phyloP scores from a whole-genome alignment of 1,140 invertebrate genomes.

The Atta colombica region DNA sequence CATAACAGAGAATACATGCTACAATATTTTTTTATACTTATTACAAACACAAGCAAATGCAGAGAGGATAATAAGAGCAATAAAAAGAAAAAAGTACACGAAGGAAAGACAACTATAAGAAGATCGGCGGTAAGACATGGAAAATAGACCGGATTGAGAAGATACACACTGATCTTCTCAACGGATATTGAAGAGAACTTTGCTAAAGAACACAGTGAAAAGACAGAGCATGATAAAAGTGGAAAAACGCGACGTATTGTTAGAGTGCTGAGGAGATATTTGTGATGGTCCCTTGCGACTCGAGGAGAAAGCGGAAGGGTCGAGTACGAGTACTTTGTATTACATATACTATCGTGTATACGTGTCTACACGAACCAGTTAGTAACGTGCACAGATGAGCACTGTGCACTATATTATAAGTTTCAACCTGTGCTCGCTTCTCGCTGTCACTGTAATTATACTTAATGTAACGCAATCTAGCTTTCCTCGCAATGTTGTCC shows the following conservation, averaged over 20 bases:
- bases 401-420: slow-evolving; percentile 72
- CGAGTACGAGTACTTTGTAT: slow-evolving; percentile 43
- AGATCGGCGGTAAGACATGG: background rate
- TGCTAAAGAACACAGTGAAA: background rate
- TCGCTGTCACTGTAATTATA: slow-evolving; percentile 78
- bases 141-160: slow-evolving; percentile 15
- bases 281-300: slow-evolving; percentile 8
- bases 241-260: slow-evolving; percentile 32
- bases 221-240: slow-evolving; percentile 9
- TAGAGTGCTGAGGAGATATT: background rate
- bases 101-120: background rate
- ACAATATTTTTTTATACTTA: slow-evolving; percentile 37
- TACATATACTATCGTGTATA: slow-evolving; percentile 18
- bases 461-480: slow-evolving; percentile 70
- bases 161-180: slow-evolving; percentile 20
- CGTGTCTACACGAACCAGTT: slow-evolving; percentile 30
- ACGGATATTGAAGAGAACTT: background rate
- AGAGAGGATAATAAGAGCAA: background rate
- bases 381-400: slow-evolving; percentile 6
- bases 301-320: slow-evolving; percentile 21
- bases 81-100: background rate
- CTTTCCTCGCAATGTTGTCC: slow-evolving; percentile 49
- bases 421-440: slow-evolving; percentile 74
- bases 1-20: slow-evolving; percentile 36
- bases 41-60: slow-evolving; percentile 5